phyloP scores from a whole-genome alignment of 1,140 invertebrate species.

The Megathymus violae region DNA sequence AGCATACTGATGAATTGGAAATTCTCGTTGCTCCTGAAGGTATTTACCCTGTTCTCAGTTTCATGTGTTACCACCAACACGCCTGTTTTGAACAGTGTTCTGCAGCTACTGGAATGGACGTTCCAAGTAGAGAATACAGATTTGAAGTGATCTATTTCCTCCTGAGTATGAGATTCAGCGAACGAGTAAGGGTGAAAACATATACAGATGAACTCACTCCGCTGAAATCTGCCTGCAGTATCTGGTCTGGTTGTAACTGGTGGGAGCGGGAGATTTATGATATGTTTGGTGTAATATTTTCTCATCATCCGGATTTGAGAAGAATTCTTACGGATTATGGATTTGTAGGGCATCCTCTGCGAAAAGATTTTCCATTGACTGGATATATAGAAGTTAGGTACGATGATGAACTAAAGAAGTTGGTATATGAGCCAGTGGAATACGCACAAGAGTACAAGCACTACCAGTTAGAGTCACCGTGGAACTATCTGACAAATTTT shows the following conservation, averaged over 20 bases:
- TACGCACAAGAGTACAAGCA: conserved; percentile 70
- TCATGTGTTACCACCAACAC: conserved; percentile 96
- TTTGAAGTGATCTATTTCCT: conserved; percentile 95
- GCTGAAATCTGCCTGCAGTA: conserved; percentile 63
- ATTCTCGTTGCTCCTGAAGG: conserved; percentile 96
- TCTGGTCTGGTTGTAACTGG: conserved; percentile 74
- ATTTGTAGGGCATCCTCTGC: conserved; percentile 74
- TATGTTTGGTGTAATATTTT: conserved; percentile 79
- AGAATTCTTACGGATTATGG: conserved; percentile 80
- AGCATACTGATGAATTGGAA: conserved; percentile 93
- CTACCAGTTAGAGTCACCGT: conserved; percentile 69
- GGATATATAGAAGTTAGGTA: conserved; percentile 77
- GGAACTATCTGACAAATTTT: conserved; percentile 69
- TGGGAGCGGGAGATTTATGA: conserved; percentile 79
- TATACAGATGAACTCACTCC: conserved; percentile 81
- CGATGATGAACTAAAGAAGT: conserved; percentile 78
- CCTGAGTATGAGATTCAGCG: conserved; percentile 92
- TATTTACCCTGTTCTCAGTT: conserved; percentile 92
- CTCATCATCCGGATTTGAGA: conserved; percentile 79
- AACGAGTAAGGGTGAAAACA: conserved; percentile 65
- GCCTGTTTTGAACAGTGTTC: conserved; percentile 94
- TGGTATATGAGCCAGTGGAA: conserved; percentile 79
- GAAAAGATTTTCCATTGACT: conserved; percentile 77
- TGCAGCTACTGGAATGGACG: conserved; percentile 94
- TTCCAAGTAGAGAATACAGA: conserved; percentile 88